A percentile compares a stretch with the other conserved stretches of the same genome.
These are phyloP conservation scores for Anthophora plumipes DNA, from an alignment of 2,888 invertebrate genomes.

Conservation along the genomic window DNA sequence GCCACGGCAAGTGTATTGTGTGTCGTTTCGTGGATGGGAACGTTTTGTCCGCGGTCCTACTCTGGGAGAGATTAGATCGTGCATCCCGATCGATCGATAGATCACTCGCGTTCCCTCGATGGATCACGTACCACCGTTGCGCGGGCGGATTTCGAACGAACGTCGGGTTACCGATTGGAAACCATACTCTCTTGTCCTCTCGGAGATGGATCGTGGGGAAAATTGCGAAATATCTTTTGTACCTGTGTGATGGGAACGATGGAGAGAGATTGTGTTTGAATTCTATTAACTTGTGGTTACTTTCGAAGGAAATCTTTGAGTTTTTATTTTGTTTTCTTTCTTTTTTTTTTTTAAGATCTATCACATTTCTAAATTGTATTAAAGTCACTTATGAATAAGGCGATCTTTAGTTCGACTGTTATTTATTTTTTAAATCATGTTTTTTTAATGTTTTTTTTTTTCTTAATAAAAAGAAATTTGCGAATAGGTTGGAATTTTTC, in stretches of 20 bases:
- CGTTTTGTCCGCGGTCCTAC: constrained; percentile 58
- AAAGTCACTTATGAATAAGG: too few relatives aligned
- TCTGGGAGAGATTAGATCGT: constrained; percentile 64
- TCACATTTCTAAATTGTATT: too few relatives aligned
- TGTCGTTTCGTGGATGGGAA: constrained; percentile 61
- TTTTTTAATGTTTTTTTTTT: too few relatives aligned
- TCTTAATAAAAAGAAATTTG: too few relatives aligned
- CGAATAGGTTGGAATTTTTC: too few relatives aligned
- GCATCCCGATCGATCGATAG: constrained; percentile 60
- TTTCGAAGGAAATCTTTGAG: too few relatives aligned
- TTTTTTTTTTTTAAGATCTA: too few relatives aligned
- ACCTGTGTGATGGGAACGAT: background rate
- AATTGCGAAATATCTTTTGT: background rate
- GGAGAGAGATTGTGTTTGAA: background rate
- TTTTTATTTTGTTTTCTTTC: too few relatives aligned
- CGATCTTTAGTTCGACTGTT: too few relatives aligned
- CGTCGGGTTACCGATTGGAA: constrained; percentile 38
- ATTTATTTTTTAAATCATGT: too few relatives aligned
- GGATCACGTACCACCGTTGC: constrained; percentile 62
- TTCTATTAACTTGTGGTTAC: too few relatives aligned
- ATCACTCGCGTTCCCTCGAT: constrained; percentile 56
- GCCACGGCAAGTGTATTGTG: constrained; percentile 37
- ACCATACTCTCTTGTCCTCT: constrained; percentile 2
- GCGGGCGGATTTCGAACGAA: constrained; percentile 51
- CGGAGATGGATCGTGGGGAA: constrained; percentile 4